Conservation (phyloP, 1,140 invertebrate genomes). For the Ladona fulva region DNA sequence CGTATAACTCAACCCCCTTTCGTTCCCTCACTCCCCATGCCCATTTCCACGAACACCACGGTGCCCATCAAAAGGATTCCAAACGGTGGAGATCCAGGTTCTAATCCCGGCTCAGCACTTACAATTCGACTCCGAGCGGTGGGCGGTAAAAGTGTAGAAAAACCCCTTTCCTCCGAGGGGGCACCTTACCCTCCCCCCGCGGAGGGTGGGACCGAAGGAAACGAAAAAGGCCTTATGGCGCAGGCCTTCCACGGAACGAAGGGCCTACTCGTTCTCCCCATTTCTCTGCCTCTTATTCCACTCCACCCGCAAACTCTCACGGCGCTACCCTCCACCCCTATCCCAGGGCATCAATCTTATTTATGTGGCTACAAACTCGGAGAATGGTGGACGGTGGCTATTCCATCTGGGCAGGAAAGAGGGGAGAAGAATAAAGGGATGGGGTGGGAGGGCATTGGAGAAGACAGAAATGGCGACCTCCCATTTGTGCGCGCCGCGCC, state of each 20-base stretch:
- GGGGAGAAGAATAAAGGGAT: not conserved
- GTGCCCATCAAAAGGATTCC: not conserved
- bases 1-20: not conserved
- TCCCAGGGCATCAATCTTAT: slow-evolving; percentile 4
- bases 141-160: not conserved
- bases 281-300: not conserved
- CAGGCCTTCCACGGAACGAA: not conserved
- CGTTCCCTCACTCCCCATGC: not conserved
- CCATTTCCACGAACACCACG: not conserved
- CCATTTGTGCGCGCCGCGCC: not conserved
- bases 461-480: slow-evolving; percentile 1
- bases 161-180: not conserved
- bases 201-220: not conserved
- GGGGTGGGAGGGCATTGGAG: not conserved
- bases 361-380: slow-evolving; percentile 1
- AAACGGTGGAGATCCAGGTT: not conserved
- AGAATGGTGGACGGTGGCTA: not conserved
- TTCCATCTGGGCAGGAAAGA: not conserved
- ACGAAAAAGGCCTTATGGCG: not conserved
- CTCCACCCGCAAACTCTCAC: not conserved
- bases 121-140: not conserved
- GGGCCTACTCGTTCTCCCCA: not conserved
- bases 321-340: not conserved
- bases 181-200: too few relatives aligned
- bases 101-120: not conserved